Conservation (phyloP, 2,797 vertebrate genomes). For the Arremon brunneinucha region DNA sequence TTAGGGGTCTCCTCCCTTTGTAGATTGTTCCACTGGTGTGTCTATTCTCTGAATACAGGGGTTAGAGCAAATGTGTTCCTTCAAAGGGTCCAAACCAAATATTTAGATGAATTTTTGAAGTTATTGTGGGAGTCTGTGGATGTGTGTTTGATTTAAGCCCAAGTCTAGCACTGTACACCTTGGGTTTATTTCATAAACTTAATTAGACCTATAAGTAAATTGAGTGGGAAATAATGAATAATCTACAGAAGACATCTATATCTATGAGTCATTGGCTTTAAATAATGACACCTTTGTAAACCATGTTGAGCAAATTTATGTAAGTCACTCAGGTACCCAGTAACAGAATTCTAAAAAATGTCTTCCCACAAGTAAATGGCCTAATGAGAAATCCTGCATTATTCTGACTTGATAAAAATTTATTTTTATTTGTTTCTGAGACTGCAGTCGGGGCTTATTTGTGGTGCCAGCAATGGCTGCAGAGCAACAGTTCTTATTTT, state of each 20-base stretch:
- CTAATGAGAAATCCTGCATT: background rate
- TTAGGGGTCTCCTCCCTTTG: background rate
- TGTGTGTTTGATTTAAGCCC: background rate
- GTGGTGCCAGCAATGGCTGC: background rate
- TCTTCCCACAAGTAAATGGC: background rate
- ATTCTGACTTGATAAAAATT: background rate
- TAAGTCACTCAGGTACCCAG: background rate
- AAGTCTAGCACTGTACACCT: background rate
- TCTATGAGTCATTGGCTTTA: background rate
- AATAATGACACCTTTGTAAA: background rate
- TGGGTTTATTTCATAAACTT: background rate
- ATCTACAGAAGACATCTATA: background rate
- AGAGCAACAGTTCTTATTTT: conserved; percentile 46
- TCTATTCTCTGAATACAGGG: background rate
- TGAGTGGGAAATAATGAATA: background rate
- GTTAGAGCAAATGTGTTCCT: background rate
- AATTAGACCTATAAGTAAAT: background rate
- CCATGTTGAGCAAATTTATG: background rate
- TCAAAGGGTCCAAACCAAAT: background rate
- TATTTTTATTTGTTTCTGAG: background rate
- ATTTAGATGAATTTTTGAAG: background rate
- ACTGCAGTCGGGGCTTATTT: background rate
- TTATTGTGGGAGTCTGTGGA: background rate
- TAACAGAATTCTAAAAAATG: background rate
- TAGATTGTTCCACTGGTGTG: background rate